A percentile compares a stretch with the other conserved stretches of the same genome.
phyloP scores from a whole-genome alignment of 92 coral and sea anemone species.

The Actinostola sp. region DNA sequence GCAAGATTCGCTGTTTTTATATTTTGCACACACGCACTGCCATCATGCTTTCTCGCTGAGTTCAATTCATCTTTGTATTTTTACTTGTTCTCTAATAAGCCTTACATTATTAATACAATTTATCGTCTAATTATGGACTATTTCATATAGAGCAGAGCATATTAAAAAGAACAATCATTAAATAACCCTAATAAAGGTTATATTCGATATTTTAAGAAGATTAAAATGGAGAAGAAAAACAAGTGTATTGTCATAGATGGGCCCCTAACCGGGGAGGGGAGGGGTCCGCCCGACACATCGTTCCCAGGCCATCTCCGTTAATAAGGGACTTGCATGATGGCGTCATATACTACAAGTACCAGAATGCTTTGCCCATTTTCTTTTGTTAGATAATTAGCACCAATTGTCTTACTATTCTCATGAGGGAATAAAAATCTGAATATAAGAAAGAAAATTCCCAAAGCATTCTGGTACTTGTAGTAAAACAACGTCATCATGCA shows the following conservation, averaged over 20 bases:
- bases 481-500: too few relatives aligned
- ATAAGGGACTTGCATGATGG: too few relatives aligned
- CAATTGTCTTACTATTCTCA: too few relatives aligned
- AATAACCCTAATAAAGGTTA: conserved; percentile 28
- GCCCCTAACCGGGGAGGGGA: too few relatives aligned
- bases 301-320: too few relatives aligned
- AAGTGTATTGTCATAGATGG: conserved; percentile 3
- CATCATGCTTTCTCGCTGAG: not conserved
- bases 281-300: not conserved
- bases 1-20: conserved; percentile 18
- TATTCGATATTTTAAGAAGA: conserved; percentile 38
- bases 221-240: conserved; percentile 30
- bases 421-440: too few relatives aligned
- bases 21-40: conserved; percentile 16
- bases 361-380: too few relatives aligned
- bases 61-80: conserved; percentile 6
- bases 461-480: too few relatives aligned
- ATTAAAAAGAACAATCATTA: conserved; percentile 15
- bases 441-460: too few relatives aligned
- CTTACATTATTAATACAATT: conserved; percentile 34
- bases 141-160: conserved; percentile 43
- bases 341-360: too few relatives aligned
- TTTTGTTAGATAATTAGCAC: too few relatives aligned
- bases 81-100: conserved; percentile 9
- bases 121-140: conserved; percentile 27